These are phyloP conservation scores for Xestia ashworthii DNA, from an alignment of 2,888 invertebrate species.

Conservation along the genomic window DNA sequence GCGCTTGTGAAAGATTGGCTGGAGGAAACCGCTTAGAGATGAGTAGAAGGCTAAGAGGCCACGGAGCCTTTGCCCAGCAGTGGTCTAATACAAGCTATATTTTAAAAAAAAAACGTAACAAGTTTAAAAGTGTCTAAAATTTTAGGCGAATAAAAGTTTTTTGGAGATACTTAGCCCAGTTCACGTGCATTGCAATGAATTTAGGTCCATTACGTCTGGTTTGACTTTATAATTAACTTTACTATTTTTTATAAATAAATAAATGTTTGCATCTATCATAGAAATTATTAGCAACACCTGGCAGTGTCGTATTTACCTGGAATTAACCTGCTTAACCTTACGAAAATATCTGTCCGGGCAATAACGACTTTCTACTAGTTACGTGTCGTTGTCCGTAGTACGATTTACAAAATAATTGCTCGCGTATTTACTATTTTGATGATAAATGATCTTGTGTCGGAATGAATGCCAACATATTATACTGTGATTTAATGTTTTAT, in stretches of 20 bases:
- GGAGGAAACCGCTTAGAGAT: no score
- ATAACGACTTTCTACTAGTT: neutral
- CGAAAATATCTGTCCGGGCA: conserved; percentile 40
- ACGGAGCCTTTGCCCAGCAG: no score
- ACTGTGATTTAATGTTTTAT: conserved; percentile 39
- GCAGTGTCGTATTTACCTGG: conserved; percentile 26
- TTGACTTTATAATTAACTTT: neutral
- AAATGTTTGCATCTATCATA: neutral
- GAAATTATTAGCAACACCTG: conserved; percentile 13
- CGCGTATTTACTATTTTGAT: conserved; percentile 34
- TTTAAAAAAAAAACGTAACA: neutral
- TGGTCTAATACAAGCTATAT: no score
- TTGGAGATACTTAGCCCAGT: neutral
- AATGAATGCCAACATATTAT: conserved; percentile 50
- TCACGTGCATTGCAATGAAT: neutral
- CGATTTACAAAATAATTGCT: conserved; percentile 43
- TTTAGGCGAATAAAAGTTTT: neutral
- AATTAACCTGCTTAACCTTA: conserved; percentile 35
- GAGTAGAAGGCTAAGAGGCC: no score
- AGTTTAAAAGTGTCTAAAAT: neutral
- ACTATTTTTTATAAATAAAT: neutral
- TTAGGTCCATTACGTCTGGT: neutral
- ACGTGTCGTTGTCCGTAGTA: conserved; percentile 36
- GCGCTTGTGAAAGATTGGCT: no score
- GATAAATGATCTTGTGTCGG: conserved; percentile 47